These are phyloP conservation scores for Pachyseris speciosa DNA, from an alignment of 64 coral and sea anemone genomes.

Conservation along the genomic window DNA sequence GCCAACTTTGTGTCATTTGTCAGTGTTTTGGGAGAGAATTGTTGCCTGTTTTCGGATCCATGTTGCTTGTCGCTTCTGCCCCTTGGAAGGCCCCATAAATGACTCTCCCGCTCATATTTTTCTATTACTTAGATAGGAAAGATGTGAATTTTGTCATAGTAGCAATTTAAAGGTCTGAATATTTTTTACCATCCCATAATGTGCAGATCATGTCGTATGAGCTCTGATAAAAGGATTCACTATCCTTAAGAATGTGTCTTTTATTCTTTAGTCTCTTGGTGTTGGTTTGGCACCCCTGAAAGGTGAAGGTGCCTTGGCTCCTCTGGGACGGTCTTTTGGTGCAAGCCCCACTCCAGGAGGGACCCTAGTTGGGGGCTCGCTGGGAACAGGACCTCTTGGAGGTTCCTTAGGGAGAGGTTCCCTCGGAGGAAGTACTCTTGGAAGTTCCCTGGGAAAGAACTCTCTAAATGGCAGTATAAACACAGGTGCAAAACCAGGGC, in stretches of 20 bases:
- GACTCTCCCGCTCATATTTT: too few species aligned
- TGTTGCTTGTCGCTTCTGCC: too few species aligned
- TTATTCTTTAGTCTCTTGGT: constrained; percentile 37
- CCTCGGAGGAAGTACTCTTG: constrained; percentile 49
- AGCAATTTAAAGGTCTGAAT: too few species aligned
- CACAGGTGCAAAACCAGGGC: constrained; percentile 17
- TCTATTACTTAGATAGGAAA: too few species aligned
- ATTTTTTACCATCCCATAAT: too few species aligned
- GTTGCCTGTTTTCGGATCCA: too few species aligned
- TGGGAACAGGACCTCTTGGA: constrained; percentile 39
- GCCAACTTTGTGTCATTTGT: too few species aligned
- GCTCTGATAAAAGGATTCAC: too few species aligned
- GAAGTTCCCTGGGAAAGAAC: constrained; percentile 60
- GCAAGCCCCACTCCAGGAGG: not conserved
- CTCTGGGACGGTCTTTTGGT: constrained; percentile 61
- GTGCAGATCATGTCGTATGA: too few species aligned
- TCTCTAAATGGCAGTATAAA: not conserved
- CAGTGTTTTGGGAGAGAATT: too few species aligned
- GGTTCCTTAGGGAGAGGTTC: constrained; percentile 48
- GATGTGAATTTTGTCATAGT: too few species aligned
- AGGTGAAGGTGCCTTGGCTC: constrained; percentile 83
- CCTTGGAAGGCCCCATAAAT: too few species aligned
- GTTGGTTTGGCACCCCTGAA: constrained; percentile 83
- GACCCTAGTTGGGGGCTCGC: constrained; percentile 63
- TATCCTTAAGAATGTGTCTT: not conserved